Percentiles rank a stretch among this genome's conserved stretches.
Evolutionary conservation across 1,140 invertebrate genomes (phyloP).

Genomic region (Stegodyphus dumicola): DNA sequence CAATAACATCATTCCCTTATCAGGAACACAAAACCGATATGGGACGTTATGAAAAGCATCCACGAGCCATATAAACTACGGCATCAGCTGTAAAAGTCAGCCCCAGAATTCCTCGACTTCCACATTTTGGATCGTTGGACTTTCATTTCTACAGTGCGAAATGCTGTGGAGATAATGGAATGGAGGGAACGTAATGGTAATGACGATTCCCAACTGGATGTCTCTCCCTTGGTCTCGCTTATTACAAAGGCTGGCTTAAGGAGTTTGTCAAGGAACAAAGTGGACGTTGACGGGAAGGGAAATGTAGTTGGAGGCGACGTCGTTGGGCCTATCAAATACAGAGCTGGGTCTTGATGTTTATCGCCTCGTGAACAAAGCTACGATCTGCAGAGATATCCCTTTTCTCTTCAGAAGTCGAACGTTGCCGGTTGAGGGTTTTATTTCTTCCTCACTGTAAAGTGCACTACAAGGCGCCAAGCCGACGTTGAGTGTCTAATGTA

Average conservation of each 20-base stretch:
- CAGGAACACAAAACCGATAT: constrained; percentile 45
- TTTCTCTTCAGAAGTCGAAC: too few relatives aligned
- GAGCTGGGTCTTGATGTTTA: constrained; percentile 34
- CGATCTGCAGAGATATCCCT: not conserved
- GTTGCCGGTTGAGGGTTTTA: not conserved
- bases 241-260: constrained; percentile 42
- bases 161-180: constrained; percentile 49
- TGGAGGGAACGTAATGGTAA: constrained; percentile 40
- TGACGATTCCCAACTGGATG: constrained; percentile 28
- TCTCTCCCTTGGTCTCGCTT: constrained; percentile 8
- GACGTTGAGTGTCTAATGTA: too few relatives aligned
- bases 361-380: constrained; percentile 8
- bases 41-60: constrained; percentile 50
- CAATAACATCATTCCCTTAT: constrained; percentile 25
- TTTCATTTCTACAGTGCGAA: constrained; percentile 39
- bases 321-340: not conserved
- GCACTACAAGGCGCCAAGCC: too few relatives aligned
- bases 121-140: constrained; percentile 45
- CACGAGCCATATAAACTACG: constrained; percentile 18
- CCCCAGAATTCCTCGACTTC: constrained; percentile 17
- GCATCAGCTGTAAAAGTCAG: constrained; percentile 47
- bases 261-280: constrained; percentile 50
- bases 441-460: not conserved
- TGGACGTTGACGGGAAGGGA: constrained; percentile 35
- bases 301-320: constrained; percentile 18